Base-by-base conservation (phyloP, 1,140 invertebrate genomes). In the Atta texana region DNA sequence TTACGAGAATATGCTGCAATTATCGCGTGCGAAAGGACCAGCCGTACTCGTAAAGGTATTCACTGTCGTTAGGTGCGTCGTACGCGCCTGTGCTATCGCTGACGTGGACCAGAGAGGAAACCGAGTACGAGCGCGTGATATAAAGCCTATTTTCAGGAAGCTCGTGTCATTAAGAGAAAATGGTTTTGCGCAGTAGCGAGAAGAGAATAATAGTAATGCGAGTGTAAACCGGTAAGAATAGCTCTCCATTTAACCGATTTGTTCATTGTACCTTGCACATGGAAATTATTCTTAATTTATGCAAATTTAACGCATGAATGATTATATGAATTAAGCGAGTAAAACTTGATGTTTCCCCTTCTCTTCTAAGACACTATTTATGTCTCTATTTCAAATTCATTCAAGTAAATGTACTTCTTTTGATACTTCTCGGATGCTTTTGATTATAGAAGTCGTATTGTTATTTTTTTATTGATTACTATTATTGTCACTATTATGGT, bases 1-100 rank as follows among this genome's bases (percentile, higher is more conserved):
- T 84, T 84, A 57, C 69, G 69, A n/a, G 69, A 75, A 84, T 84
- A 84, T 51, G 24, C 39, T 75, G 80, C 80, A 84, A 84, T 84
- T 84, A 84, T 84, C 69, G 80, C 80, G 55, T 44, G 80, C 55
- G 69, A 75, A 75, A 84, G 69, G 80, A 75, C 80, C 18, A 8
- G 55, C 14, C 53, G 80, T 59, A 31, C 34, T 39, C 80, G 39
- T 84, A 84, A 84, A 63, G 80, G 69, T 71, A 69, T 39, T 53
- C 39, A 6, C 24, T 61, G 80, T 82, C 80, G 68, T 82, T 82
- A 74, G 80, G 55, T 57, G 80, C 53, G 55, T 55, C 31, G 77
- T 53, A 66, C 51, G 51, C 51, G 77, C 31, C 51, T 39, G 63
- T 69, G 24, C 57, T 14, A 55, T 44, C 66, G 68, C 31, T 6